A percentile compares a stretch with the other conserved stretches of the same genome.
These are phyloP conservation scores for Piscicola geometra DNA, from an alignment of 2,888 invertebrate genomes.

Conservation along the genomic window DNA sequence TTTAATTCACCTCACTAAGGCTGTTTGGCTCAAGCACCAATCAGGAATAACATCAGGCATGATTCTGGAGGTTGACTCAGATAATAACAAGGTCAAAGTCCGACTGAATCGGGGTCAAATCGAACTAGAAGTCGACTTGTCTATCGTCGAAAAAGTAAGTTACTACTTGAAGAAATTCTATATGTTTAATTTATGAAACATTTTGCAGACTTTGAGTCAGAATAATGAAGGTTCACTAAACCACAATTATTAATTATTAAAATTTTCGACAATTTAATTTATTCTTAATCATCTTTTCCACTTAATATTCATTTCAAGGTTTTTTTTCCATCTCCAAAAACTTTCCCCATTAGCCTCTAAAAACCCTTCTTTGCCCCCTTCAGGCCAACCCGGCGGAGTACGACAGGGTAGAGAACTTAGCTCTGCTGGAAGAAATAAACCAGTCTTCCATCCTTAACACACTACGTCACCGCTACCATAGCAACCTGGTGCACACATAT, in stretches of 20 bases:
- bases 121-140: conserved; percentile 25
- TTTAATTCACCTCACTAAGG: neutral
- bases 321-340: neutral
- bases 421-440: conserved; percentile 28
- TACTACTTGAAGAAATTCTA: neutral
- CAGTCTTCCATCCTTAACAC: conserved; percentile 33
- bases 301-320: neutral
- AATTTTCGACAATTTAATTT: no score
- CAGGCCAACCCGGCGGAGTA: conserved; percentile 35
- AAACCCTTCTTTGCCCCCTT: neutral
- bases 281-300: neutral
- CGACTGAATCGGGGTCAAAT: conserved; percentile 19
- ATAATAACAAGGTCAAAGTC: conserved; percentile 24
- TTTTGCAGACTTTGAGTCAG: neutral
- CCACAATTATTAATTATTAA: no score
- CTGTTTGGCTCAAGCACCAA: conserved; percentile 34
- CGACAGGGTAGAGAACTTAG: conserved; percentile 34
- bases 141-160: conserved; percentile 30
- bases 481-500: conserved; percentile 34
- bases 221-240: no score
- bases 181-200: neutral
- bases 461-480: conserved; percentile 29
- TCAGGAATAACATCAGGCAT: conserved; percentile 20
- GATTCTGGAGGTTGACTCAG: neutral
- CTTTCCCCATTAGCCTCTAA: neutral